Conservation (phyloP, 2,797 vertebrate species). For the Sebastes taczanowskii region DNA sequence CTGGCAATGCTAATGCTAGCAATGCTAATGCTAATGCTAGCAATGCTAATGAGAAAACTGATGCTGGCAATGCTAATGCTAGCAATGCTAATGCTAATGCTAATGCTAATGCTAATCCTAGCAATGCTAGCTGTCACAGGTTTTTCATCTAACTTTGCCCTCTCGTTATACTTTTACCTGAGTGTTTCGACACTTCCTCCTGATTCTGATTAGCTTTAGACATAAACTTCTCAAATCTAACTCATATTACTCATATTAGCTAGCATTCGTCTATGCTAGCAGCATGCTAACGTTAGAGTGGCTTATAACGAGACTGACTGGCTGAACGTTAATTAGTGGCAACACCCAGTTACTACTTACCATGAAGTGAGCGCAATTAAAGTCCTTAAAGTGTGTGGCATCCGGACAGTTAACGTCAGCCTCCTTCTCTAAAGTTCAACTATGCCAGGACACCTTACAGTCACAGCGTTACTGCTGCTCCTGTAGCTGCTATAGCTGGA, state of each 20-base stretch:
- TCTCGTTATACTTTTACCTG: neutral
- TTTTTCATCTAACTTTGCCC: neutral
- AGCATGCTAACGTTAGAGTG: constrained; percentile 34
- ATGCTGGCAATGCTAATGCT: no score
- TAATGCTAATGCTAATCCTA: neutral
- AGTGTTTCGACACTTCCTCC: neutral
- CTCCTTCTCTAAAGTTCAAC: neutral
- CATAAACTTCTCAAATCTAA: neutral
- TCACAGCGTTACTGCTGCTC: neutral
- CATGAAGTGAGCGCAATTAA: constrained; percentile 47
- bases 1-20: no score
- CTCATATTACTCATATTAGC: neutral
- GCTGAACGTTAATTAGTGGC: neutral
- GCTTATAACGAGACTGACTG: neutral
- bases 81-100: no score
- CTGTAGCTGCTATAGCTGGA: neutral
- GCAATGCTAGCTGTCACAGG: constrained; percentile 1
- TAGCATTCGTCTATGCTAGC: neutral
- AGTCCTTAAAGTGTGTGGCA: constrained; percentile 24
- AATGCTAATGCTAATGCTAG: neutral
- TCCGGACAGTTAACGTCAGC: neutral
- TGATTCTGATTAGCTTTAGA: neutral
- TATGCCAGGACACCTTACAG: neutral
- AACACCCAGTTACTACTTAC: constrained; percentile 53
- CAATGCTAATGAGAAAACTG: neutral